A percentile compares a stretch with the other conserved stretches of the same genome.
Conservation (phyloP, 2,888 invertebrate genomes). For the Apodemia hepburni region DNA sequence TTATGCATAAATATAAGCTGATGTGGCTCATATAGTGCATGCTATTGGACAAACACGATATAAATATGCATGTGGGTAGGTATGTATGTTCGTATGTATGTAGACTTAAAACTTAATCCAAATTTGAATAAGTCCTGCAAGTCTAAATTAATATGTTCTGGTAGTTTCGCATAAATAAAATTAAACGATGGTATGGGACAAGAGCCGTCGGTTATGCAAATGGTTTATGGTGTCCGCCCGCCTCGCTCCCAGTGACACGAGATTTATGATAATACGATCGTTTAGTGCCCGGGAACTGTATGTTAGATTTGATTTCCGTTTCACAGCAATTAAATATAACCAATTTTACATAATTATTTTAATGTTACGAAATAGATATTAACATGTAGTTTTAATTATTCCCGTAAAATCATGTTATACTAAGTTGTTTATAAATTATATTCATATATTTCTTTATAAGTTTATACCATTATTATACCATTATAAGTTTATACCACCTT, state of each 20-base stretch:
- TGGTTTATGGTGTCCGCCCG: conserved; percentile 45
- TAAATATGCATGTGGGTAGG: too few species aligned
- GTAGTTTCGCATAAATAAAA: conserved; percentile 40
- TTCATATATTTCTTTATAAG: too few species aligned
- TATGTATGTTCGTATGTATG: too few species aligned
- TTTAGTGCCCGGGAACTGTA: conserved; percentile 21
- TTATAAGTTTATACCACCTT: too few species aligned
- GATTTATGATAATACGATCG: conserved; percentile 43
- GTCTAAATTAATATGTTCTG: conserved; percentile 32
- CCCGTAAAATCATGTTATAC: too few species aligned
- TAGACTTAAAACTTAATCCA: not conserved
- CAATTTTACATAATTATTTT: not conserved
- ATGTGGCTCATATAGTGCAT: too few species aligned
- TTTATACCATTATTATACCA: too few species aligned
- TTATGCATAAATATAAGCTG: too few species aligned
- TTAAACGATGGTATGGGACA: conserved; percentile 41
- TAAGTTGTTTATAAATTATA: too few species aligned
- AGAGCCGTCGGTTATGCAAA: conserved; percentile 53
- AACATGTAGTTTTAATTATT: not conserved
- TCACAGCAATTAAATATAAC: conserved; percentile 15
- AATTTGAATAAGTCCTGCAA: conserved; percentile 15
- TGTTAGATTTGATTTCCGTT: conserved; percentile 33
- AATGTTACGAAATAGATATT: not conserved
- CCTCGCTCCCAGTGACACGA: conserved; percentile 34
- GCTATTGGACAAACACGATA: too few species aligned